Conservation (phyloP, 2,888 invertebrate species). For the Liopterus haemorrhoidalis region DNA sequence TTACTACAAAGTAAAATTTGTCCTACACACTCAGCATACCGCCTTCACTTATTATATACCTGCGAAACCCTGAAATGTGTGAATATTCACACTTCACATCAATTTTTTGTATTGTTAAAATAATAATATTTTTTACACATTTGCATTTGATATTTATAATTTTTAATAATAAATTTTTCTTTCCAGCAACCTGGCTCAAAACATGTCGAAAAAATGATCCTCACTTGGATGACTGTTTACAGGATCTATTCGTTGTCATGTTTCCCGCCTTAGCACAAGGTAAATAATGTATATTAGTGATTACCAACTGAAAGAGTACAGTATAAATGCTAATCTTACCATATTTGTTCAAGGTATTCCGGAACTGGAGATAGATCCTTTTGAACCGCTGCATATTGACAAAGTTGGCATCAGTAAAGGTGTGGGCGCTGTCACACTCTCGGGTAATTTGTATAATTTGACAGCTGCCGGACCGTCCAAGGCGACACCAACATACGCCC, state of each 20-base stretch:
- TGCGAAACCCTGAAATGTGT: too few species aligned
- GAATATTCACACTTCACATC: too few species aligned
- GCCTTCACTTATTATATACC: too few species aligned
- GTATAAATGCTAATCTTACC: background rate
- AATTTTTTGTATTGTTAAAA: too few species aligned
- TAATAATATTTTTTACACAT: too few species aligned
- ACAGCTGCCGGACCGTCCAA: conserved; percentile 54
- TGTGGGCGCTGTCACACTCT: conserved; percentile 49
- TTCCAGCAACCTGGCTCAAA: conserved; percentile 51
- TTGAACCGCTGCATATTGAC: conserved; percentile 53
- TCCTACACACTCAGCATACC: too few species aligned
- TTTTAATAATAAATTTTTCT: too few species aligned
- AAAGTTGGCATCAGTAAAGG: conserved; percentile 52
- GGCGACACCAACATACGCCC: conserved; percentile 46
- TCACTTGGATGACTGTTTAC: conserved; percentile 50
- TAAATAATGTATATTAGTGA: conserved; percentile 27
- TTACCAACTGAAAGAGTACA: conserved; percentile 3
- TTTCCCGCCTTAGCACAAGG: conserved; percentile 54
- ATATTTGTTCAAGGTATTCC: conserved; percentile 46
- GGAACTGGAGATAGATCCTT: conserved; percentile 52
- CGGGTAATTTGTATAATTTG: conserved; percentile 53
- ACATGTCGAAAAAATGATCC: conserved; percentile 50
- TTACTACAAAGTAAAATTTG: too few species aligned
- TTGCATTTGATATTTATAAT: too few species aligned
- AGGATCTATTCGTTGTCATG: conserved; percentile 49